These are phyloP conservation scores for Rhynchomys soricoides DNA, from an alignment of 2,113 vertebrate genomes.

Conservation along the genomic window DNA sequence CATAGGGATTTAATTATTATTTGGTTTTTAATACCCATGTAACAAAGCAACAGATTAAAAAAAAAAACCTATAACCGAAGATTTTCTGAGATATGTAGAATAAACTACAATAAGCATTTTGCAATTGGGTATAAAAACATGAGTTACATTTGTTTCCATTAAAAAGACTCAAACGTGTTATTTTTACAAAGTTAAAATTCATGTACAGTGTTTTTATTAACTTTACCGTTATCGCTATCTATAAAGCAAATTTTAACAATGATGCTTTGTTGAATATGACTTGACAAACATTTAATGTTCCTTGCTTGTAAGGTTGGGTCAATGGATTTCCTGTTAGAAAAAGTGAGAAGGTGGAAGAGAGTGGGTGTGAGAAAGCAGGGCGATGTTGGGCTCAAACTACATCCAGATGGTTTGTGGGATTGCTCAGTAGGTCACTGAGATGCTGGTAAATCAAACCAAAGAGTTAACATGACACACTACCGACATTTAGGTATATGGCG, in stretches of 20 bases:
- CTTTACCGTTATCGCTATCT: not conserved
- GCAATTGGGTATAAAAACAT: constrained; percentile 13
- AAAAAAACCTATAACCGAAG: not conserved
- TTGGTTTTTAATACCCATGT: constrained; percentile 44
- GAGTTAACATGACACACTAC: not conserved
- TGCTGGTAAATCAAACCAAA: not conserved
- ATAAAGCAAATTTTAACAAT: not conserved
- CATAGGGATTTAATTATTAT: constrained; percentile 17
- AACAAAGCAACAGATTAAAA: constrained; percentile 47
- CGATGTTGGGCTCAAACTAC: not conserved
- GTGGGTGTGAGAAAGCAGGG: not conserved
- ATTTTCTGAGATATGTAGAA: constrained; percentile 52
- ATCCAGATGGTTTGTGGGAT: not conserved
- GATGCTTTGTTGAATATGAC: not conserved
- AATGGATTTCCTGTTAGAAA: constrained; percentile 29
- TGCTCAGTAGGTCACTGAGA: not conserved
- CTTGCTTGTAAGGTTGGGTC: not conserved
- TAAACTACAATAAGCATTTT: constrained; percentile 19
- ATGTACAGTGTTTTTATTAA: not conserved
- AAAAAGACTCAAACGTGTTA: constrained; percentile 40
- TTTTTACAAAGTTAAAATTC: constrained; percentile 50
- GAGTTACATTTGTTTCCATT: constrained; percentile 4
- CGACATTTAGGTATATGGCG: not conserved
- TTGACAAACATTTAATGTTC: not conserved
- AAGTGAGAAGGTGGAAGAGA: not conserved